Evolutionary conservation across 2,113 vertebrate species (phyloP), one percentile per base, ranked within the genome.

Genomic region (Paramormyrops kingsleyae): DNA sequence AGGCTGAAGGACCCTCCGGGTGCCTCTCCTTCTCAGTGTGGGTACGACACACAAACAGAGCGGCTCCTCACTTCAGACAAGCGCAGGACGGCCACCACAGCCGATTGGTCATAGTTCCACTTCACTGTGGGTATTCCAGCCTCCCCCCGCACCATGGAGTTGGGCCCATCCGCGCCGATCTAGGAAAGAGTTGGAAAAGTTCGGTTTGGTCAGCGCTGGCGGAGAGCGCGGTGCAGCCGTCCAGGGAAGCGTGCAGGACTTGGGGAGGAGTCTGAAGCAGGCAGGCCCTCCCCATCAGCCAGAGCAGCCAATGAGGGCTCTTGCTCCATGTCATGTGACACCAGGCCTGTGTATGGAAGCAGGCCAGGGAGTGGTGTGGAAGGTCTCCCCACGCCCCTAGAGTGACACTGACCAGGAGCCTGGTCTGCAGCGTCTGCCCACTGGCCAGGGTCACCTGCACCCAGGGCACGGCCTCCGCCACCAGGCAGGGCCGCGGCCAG

Each of bases 91-190:
- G 98, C 99, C 83, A 99, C 98, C 24, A 99, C 97, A 88, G 98
- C 98, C 7, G 97, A 98, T 91, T 99, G 99, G 92, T 99, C 97
- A 6, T 99, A 99, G 86, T 93, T 96, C 97, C 98, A 98, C 93
- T 97, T 97, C 24, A 99, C 93, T 7, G 94, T 97, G 27, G 94
- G 96, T 91, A 99, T 99, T 83, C 97, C 96, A 0, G 97, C 94
- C 90, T 96, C 93, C 66, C 90, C 95, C 49, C 98, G 95, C 24
- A 98, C 98, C 92, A 96, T 94, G 0, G 98, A 99, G 93, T 98
- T 99, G 49, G 97, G 96, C 49, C 99, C 98, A 89, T 99, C 99
- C 0, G 98, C 98, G 88, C 98, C 98, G 27, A 99, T 97, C 98
- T 99, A 92, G 52, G 89, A 92, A 91, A 89, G 39, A 46, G 39